Evolutionary conservation across 1,140 invertebrate genomes (phyloP).

Genomic region (Pemphigus obesinymphae): DNA sequence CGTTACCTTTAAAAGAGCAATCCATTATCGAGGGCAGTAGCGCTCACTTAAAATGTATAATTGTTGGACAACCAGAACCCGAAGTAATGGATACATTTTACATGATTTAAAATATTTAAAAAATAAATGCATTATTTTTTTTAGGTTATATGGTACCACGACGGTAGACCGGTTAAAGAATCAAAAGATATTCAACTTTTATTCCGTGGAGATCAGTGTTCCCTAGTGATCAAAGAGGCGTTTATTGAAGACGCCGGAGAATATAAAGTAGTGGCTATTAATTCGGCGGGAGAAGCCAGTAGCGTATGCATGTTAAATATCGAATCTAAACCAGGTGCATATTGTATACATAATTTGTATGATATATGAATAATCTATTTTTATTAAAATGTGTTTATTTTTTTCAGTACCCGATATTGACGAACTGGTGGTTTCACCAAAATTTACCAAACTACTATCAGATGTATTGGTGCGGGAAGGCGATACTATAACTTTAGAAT

Average conservation of each 20-base stretch:
- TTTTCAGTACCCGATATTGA: neutral
- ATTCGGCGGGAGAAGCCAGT: conserved; percentile 71
- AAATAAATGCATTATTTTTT: too few species aligned
- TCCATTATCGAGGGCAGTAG: conserved; percentile 66
- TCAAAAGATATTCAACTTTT: conserved; percentile 74
- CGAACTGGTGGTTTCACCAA: conserved; percentile 53
- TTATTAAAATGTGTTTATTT: neutral
- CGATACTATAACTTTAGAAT: conserved; percentile 67
- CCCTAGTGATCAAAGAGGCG: conserved; percentile 69
- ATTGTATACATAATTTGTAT: too few species aligned
- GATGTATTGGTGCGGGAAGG: conserved; percentile 65
- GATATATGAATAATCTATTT: neutral
- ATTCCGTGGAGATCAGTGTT: conserved; percentile 76
- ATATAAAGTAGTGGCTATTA: conserved; percentile 76
- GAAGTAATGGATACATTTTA: conserved; percentile 58
- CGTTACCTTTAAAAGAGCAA: conserved; percentile 64
- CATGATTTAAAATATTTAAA: too few species aligned
- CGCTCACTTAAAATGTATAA: conserved; percentile 71
- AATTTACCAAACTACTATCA: conserved; percentile 65
- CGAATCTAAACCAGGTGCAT: conserved; percentile 40
- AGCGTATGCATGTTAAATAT: conserved; percentile 66
- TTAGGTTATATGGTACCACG: conserved; percentile 80
- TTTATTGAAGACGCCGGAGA: conserved; percentile 69
- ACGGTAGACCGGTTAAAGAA: conserved; percentile 76
- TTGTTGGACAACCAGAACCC: conserved; percentile 78